Conservation (phyloP, 2,797 vertebrate genomes). For the Brachymystax lenok region DNA sequence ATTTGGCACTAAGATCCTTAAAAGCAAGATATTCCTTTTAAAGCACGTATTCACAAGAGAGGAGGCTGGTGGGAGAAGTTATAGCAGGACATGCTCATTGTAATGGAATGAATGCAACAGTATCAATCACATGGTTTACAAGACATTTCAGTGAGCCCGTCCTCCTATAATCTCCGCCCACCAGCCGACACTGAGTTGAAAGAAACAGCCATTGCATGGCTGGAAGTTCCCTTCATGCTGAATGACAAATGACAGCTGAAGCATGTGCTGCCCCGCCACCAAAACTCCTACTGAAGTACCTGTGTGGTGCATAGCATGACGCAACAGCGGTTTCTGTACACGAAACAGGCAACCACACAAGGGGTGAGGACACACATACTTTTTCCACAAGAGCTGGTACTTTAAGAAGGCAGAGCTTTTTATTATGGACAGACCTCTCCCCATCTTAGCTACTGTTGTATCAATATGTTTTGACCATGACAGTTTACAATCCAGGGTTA, state of each 20-base stretch:
- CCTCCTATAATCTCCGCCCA: too few relatives aligned
- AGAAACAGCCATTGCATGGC: neutral
- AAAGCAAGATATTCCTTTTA: neutral
- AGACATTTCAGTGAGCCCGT: neutral
- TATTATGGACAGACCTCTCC: too few relatives aligned
- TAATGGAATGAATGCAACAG: neutral
- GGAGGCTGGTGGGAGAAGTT: neutral
- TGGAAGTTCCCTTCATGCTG: too few relatives aligned
- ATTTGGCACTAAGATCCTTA: neutral
- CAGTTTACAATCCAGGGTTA: too few relatives aligned
- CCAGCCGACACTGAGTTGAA: neutral
- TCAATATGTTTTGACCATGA: too few relatives aligned
- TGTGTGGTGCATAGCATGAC: conserved; percentile 88
- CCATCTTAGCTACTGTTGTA: too few relatives aligned
- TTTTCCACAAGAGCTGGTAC: too few relatives aligned
- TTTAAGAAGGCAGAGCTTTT: too few relatives aligned
- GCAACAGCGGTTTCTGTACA: conserved; percentile 86
- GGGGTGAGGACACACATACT: conserved; percentile 86
- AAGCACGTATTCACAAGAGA: neutral
- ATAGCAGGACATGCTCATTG: neutral
- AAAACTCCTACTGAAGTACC: conserved; percentile 60
- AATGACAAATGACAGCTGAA: neutral
- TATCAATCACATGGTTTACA: neutral
- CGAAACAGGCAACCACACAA: conserved; percentile 87
- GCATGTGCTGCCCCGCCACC: neutral